These are phyloP conservation scores for Hypotaenidia okinawae DNA, from an alignment of 2,797 vertebrate species.

Conservation along the genomic window DNA sequence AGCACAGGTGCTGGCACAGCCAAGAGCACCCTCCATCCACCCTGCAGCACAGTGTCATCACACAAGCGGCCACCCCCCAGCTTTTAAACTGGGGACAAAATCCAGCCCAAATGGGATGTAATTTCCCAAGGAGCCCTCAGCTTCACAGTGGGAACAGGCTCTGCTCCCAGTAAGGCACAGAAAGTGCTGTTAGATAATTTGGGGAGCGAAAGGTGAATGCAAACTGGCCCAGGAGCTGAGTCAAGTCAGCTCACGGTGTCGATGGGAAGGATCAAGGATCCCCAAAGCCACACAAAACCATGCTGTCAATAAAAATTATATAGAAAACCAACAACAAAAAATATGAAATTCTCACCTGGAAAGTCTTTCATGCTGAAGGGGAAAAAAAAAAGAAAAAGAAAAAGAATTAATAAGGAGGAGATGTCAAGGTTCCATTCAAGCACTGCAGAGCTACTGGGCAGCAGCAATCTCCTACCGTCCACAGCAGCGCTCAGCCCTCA, in stretches of 20 bases:
- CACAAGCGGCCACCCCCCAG: neutral
- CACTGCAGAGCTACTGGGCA: neutral
- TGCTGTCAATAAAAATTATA: neutral
- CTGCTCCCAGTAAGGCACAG: neutral
- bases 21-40: neutral
- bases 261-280: neutral
- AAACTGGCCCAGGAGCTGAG: neutral
- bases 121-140: neutral
- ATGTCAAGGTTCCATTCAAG: neutral
- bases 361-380: conserved; percentile 89
- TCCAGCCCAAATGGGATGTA: neutral
- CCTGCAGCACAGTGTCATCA: neutral
- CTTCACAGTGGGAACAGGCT: neutral
- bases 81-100: neutral
- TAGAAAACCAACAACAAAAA: neutral
- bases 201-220: neutral
- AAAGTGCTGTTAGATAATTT: neutral
- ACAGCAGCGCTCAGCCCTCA: neutral
- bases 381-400: conserved; percentile 57
- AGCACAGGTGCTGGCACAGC: neutral
- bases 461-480: neutral
- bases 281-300: neutral
- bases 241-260: neutral
- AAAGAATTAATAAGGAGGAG: conserved; percentile 18
- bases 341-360: conserved; percentile 84